These are phyloP conservation scores for Steinernema scapterisci DNA, from an alignment of 2,888 invertebrate species.

Conservation along the genomic window DNA sequence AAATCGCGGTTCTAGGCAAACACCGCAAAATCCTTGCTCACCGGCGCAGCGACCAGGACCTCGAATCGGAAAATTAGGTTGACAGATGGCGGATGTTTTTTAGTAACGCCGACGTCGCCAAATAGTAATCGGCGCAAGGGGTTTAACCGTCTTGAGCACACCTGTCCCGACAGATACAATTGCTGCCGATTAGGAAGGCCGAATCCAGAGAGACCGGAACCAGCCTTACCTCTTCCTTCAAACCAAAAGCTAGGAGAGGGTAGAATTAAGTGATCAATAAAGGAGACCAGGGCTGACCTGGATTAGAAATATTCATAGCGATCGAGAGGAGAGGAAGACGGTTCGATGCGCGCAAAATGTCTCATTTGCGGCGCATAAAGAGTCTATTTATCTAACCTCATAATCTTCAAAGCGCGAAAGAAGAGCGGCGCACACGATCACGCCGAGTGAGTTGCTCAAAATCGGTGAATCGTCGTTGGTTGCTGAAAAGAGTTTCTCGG, in stretches of 20 bases:
- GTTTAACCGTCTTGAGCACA: constrained; percentile 25
- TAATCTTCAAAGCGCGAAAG: constrained; percentile 27
- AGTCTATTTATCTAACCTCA: constrained; percentile 32
- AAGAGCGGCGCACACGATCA: constrained; percentile 21
- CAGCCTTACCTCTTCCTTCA: not conserved
- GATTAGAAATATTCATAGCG: constrained; percentile 16
- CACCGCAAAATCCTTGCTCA: constrained; percentile 14
- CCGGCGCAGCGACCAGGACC: constrained; percentile 5
- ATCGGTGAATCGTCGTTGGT: not conserved
- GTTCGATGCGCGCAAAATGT: constrained; percentile 28
- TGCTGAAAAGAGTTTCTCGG: not conserved
- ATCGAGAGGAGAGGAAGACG: not conserved
- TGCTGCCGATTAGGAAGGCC: not conserved
- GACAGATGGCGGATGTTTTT: constrained; percentile 32
- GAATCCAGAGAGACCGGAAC: not conserved
- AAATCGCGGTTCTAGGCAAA: constrained; percentile 21
- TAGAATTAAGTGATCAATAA: constrained; percentile 1
- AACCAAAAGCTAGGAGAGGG: not conserved
- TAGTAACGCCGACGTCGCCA: constrained; percentile 24
- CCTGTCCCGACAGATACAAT: constrained; percentile 24
- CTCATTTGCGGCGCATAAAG: constrained; percentile 27
- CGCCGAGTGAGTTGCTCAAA: not conserved
- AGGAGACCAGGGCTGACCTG: not conserved
- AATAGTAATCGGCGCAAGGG: constrained; percentile 20
- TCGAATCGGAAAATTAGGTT: constrained; percentile 22